Base-by-base conservation (phyloP, 2,113 vertebrate species). In the Cygnus buccinator region DNA sequence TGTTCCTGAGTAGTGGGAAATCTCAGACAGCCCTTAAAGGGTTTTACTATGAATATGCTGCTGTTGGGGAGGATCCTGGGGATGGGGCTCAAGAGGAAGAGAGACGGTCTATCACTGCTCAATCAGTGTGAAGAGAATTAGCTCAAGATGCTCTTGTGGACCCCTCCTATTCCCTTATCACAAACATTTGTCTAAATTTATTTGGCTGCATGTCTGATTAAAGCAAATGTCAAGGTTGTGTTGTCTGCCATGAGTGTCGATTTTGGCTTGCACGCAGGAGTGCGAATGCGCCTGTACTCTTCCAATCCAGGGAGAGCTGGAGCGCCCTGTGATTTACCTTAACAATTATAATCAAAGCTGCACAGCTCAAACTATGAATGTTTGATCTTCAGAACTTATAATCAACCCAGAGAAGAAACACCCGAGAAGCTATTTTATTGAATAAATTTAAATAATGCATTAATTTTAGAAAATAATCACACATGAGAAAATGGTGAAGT, bases 401-500 rank as follows among this genome's bases (percentile, higher is more conserved):
- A 90, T 91, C 87, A 95, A 80, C 52, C 39, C 41, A 7, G 78
- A 93, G 82, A 79, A 92, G 94, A 93, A 95, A 84, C 63, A 86
- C 13, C 55, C 83, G 61, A 76, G 92, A 85, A 94, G 92, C 90
- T 83, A 37, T 93, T 92, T 92, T 73, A 93, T 58, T 87, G 89
- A 90, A 94, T 92, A 92, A 84, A 89, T 95, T 95, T 92, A 81
- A 95, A 93, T 93, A 92, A 93, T 71, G 41, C 86, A 74, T 93
- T 94, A 59, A 78, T 89, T 94, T 90, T 67, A 63, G 65, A 78
- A 96, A 93, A 94, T 84, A 71, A 91, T 90, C 12, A 3, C 46
- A 29, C 54, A 41, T 26, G 46, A 95, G 39, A 63, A 78, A 94
- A 78, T 84, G 68, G 43, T 57, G 67, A 63, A 86, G 62, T 93